Evolutionary conservation across 2,113 vertebrate species (phyloP), one percentile per base, ranked within the genome.

Genomic region (Anhinga anhinga): DNA sequence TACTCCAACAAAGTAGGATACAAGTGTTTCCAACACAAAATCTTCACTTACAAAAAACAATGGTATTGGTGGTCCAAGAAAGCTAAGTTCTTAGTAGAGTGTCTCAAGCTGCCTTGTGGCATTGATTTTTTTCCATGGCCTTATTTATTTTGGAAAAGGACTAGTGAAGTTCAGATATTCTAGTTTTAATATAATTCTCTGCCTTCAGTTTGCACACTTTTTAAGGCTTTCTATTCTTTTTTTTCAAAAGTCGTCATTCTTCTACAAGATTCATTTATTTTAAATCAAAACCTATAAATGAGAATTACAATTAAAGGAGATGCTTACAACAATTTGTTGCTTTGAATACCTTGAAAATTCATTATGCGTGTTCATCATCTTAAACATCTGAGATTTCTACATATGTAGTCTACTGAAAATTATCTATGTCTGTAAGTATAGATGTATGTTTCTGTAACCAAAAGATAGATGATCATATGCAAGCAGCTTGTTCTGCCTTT

Each of bases 141-240:
- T 80, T 93, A 82, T 96, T 97, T 95, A 87, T 97, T 97, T 93
- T 91, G 89, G 76, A 93, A 86, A 93, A 89, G 18, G 45, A 86
- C 38, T 72, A 86, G 63, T 62, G 83, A 97, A 86, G 73, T 95
- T 42, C 82, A 95, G 82, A 86, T 93, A 85, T 70, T 73, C 70
- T 82, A 84, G 69, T 89, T 95, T 95, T 88, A 85, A 89, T 97
- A 71, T 83, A 29, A 59, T 27, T 29, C 32, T 36, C 56, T 96
- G 73, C 73, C 83, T 95, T 89, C 59, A 32, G 15, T 76, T 32
- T 67, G 82, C 52, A 84, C 58, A 63, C 2, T 70, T 40, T 76
- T 61, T 36, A 62, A 34, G 5, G 17, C 8, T 97, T 83, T 92
- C 53, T 70, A 70, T 82, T 94, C n/a, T 86, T 3, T 42, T 93